These are phyloP conservation scores for Rhopilema esculentum DNA, from an alignment of 30 jellyfish, hydroid and myxozoan genomes.

Conservation along the genomic window DNA sequence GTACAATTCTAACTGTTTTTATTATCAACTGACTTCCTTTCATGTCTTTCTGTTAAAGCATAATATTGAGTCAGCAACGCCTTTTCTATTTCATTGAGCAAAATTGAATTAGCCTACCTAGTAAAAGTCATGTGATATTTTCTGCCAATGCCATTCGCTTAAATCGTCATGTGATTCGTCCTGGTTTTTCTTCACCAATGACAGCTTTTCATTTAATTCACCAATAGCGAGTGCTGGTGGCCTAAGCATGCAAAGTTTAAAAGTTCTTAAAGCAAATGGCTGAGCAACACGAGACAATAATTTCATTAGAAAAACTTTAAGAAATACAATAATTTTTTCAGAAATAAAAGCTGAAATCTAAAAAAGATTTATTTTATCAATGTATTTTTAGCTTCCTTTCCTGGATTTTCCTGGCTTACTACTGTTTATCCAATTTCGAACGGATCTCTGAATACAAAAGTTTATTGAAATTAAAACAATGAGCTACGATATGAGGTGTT, in stretches of 20 bases:
- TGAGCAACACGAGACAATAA: not conserved
- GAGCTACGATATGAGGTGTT: too few species aligned
- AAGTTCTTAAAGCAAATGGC: not conserved
- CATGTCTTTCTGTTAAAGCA: not conserved
- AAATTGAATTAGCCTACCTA: not conserved
- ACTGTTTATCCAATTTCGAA: too few species aligned
- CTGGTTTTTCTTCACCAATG: constrained; percentile 5
- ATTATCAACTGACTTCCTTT: not conserved
- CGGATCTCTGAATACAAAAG: too few species aligned
- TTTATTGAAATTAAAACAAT: too few species aligned
- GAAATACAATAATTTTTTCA: not conserved
- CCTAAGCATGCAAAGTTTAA: not conserved
- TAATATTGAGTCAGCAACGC: not conserved
- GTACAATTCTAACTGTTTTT: too few species aligned
- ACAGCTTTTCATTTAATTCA: constrained; percentile 38
- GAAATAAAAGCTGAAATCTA: too few species aligned
- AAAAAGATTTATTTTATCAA: too few species aligned
- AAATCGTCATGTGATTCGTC: constrained; percentile 37
- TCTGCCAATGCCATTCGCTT: constrained; percentile 70
- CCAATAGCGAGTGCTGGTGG: constrained; percentile 11
- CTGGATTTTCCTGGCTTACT: too few species aligned
- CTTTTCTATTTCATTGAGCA: not conserved
- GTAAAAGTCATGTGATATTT: constrained; percentile 68
- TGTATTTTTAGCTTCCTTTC: too few species aligned
- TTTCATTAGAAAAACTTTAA: not conserved